These are phyloP conservation scores for Sebastes cheni DNA, from an alignment of 2,797 vertebrate genomes.

Conservation along the genomic window DNA sequence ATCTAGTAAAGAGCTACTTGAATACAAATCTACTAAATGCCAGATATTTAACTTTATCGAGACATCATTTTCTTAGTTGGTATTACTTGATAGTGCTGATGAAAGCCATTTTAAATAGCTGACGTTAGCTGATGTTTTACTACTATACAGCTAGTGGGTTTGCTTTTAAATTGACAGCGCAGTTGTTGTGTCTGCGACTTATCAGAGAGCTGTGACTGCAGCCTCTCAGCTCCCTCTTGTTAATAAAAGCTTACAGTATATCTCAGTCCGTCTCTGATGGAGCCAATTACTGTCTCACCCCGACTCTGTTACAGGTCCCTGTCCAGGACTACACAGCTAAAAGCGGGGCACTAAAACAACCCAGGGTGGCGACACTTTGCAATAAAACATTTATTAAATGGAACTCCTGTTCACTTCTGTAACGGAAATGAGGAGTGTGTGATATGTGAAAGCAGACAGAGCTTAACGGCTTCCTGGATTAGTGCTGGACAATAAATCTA, in stretches of 20 bases:
- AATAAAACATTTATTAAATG: background rate
- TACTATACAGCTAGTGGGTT: background rate
- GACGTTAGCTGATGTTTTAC: background rate
- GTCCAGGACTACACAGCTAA: slow-evolving; percentile 2
- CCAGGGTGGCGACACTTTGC: background rate
- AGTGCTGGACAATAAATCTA: background rate
- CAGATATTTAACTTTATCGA: background rate
- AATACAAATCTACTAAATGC: background rate
- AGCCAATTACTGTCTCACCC: slow-evolving; percentile 37
- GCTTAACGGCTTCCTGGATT: background rate
- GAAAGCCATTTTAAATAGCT: background rate
- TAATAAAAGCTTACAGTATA: slow-evolving; percentile 27
- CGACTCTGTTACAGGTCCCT: slow-evolving; percentile 13
- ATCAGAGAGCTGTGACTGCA: background rate
- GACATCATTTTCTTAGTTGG: background rate
- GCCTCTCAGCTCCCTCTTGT: slow-evolving; percentile 3
- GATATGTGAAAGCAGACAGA: background rate
- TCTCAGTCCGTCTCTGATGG: slow-evolving; percentile 29
- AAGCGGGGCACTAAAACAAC: background rate
- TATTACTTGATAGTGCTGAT: background rate
- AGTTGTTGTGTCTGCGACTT: background rate
- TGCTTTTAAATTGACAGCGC: background rate
- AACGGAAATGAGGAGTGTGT: background rate
- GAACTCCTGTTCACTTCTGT: background rate
- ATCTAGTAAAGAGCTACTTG: no score